Evolutionary conservation across 2,888 invertebrate genomes (phyloP).

Genomic region (Athrips mouffetella): DNA sequence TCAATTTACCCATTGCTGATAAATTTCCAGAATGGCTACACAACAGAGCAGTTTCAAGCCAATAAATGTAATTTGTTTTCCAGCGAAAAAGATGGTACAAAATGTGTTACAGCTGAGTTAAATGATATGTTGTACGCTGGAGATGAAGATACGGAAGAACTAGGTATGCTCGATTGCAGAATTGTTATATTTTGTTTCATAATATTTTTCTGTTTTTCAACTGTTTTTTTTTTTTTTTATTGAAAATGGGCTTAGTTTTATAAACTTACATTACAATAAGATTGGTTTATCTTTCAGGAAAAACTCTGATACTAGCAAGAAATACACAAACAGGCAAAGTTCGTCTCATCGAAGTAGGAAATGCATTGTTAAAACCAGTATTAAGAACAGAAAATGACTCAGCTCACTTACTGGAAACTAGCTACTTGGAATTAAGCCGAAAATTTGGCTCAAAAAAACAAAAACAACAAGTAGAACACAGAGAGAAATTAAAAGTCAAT

Average conservation of each 20-base stretch:
- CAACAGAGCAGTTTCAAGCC: slow-evolving; percentile 41
- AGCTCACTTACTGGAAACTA: slow-evolving; percentile 40
- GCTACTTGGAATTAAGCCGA: slow-evolving; percentile 70
- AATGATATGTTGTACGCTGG: slow-evolving; percentile 51
- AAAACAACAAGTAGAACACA: slow-evolving; percentile 79
- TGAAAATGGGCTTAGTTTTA: not conserved
- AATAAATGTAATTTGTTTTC: slow-evolving; percentile 39
- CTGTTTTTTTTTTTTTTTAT: not conserved
- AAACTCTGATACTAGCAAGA: slow-evolving; percentile 49
- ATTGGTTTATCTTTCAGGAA: slow-evolving; percentile 15
- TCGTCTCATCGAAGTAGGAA: slow-evolving; percentile 48
- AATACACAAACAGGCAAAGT: slow-evolving; percentile 59
- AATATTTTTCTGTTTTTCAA: not conserved
- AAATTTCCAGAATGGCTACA: slow-evolving; percentile 61
- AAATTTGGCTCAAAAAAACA: slow-evolving; percentile 82
- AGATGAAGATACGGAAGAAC: slow-evolving; percentile 43
- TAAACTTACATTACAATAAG: not conserved
- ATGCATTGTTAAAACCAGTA: slow-evolving; percentile 48
- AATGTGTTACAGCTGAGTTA: slow-evolving; percentile 40
- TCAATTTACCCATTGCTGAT: slow-evolving; percentile 42
- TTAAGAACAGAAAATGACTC: slow-evolving; percentile 35
- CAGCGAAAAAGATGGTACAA: slow-evolving; percentile 37
- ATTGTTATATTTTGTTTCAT: not conserved
- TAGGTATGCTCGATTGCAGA: slow-evolving; percentile 34
- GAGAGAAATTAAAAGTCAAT: slow-evolving; percentile 77